Percentiles rank a stretch among this genome's conserved stretches.
Evolutionary conservation across 2,888 invertebrate genomes (phyloP).

Genomic region (Melanchra persicariae): DNA sequence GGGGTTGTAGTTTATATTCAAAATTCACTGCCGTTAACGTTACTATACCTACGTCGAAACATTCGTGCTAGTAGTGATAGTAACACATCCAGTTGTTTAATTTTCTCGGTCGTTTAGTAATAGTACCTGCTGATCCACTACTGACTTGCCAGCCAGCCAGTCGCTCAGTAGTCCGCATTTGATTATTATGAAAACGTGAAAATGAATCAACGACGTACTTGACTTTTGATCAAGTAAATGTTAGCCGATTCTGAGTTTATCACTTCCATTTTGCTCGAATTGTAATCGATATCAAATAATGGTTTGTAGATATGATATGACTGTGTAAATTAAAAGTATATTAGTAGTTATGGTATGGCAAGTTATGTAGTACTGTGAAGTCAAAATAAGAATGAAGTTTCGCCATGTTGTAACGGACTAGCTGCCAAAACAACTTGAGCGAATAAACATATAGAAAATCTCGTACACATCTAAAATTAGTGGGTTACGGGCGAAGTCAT

Average conservation of each 20-base stretch:
- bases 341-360: constrained; percentile 51
- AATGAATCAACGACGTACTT: constrained; percentile 33
- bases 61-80: too few species aligned
- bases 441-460: neutral
- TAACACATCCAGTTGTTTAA: constrained; percentile 21
- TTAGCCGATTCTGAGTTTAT: constrained; percentile 37
- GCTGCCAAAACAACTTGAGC: neutral
- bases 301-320: constrained; percentile 33
- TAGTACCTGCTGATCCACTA: constrained; percentile 33
- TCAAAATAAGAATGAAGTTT: constrained; percentile 15
- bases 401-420: constrained; percentile 3
- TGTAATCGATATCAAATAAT: constrained; percentile 39
- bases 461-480: constrained; percentile 16
- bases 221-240: constrained; percentile 28
- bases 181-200: neutral
- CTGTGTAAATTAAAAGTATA: constrained; percentile 33
- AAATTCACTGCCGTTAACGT: too few species aligned
- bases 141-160: constrained; percentile 43
- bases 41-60: too few species aligned
- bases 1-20: too few species aligned
- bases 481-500: neutral
- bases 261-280: constrained; percentile 49
- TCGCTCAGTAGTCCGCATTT: constrained; percentile 19
- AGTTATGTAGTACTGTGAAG: constrained; percentile 40
- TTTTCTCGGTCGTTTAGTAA: constrained; percentile 18